These are phyloP conservation scores for Hippasteria phrygiana DNA, from an alignment of 53 echinoderm and acorn worm species.

Conservation along the genomic window DNA sequence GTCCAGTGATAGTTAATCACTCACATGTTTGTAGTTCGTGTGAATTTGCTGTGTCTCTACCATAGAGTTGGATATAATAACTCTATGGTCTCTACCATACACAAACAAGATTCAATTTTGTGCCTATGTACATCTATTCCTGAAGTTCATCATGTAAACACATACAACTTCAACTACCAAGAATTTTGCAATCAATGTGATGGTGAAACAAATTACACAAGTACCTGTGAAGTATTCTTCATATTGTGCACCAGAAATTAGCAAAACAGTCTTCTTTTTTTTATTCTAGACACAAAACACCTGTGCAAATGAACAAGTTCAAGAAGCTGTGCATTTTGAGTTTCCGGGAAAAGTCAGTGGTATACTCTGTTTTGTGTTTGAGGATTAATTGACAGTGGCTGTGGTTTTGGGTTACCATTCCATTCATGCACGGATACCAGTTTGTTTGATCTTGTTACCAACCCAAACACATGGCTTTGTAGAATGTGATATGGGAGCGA, in stretches of 20 bases:
- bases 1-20: too few relatives aligned
- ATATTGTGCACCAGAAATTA: too few relatives aligned
- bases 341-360: neutral
- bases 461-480: neutral
- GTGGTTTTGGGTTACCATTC: constrained; percentile 15
- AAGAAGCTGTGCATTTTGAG: neutral
- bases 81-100: too few relatives aligned
- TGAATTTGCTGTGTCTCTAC: too few relatives aligned
- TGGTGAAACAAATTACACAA: neutral
- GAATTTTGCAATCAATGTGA: neutral
- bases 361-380: neutral
- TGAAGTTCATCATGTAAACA: neutral
- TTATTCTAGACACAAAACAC: neutral
- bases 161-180: neutral
- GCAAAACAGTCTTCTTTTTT: too few relatives aligned
- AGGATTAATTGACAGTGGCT: neutral
- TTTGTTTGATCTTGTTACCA: constrained; percentile 8
- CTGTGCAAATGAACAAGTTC: neutral
- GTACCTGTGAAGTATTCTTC: too few relatives aligned
- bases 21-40: too few relatives aligned
- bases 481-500: neutral
- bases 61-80: too few relatives aligned
- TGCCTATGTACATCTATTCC: neutral
- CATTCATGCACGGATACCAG: constrained; percentile 18
- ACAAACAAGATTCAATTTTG: neutral